A percentile compares a stretch with the other conserved stretches of the same genome.
Evolutionary conservation across 2,113 vertebrate species (phyloP).

Genomic region (Xiphorhynchus elegans): DNA sequence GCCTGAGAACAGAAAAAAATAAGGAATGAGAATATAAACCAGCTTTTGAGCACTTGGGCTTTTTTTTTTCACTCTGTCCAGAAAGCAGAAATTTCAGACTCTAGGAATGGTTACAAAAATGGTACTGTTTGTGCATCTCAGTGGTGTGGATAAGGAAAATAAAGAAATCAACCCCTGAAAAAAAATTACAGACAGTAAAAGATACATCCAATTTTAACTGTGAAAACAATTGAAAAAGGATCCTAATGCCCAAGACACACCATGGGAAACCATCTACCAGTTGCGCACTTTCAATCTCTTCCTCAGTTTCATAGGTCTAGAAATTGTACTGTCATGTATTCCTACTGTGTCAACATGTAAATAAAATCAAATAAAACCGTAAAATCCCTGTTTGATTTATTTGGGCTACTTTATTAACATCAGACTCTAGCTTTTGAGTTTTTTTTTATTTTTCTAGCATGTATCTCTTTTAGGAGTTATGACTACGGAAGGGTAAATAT

Average conservation of each 20-base stretch:
- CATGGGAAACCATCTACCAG: accelerated
- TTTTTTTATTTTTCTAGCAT: not conserved
- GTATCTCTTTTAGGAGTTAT: not conserved
- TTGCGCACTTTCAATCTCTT: not conserved
- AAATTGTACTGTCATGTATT: not conserved
- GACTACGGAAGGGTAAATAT: not conserved
- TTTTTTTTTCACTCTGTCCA: not conserved
- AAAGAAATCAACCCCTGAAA: not conserved
- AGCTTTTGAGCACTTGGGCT: not conserved
- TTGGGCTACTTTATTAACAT: not conserved
- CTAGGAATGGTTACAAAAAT: not conserved
- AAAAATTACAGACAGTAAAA: not conserved
- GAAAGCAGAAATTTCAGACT: not conserved
- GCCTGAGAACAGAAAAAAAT: not conserved
- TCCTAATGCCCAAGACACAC: not conserved
- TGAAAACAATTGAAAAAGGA: not conserved
- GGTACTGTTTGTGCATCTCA: not conserved
- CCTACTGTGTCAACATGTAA: not conserved
- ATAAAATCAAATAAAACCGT: not conserved
- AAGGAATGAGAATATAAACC: not conserved
- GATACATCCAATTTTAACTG: not conserved
- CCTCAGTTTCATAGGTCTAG: not conserved
- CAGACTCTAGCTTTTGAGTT: not conserved
- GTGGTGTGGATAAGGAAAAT: not conserved
- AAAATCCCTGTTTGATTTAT: not conserved